Evolutionary conservation across 35 echinoderm and acorn worm genomes (phyloP).

Genomic region (Patiria miniata): DNA sequence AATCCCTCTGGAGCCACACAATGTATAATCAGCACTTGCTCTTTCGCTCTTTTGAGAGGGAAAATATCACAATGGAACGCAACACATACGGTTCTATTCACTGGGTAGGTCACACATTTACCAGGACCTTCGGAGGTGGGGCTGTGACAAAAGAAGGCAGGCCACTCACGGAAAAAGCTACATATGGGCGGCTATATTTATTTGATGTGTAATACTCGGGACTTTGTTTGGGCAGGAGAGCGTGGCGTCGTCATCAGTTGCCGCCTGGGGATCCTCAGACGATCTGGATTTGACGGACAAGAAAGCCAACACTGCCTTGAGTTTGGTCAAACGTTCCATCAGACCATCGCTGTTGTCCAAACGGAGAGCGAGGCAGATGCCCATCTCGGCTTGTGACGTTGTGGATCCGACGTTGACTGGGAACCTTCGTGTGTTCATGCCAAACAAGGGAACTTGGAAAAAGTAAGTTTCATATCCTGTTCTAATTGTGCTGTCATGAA

Average conservation of each 20-base stretch:
- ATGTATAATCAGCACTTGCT: too few species aligned
- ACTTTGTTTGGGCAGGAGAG: not conserved
- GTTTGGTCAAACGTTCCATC: not conserved
- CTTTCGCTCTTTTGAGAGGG: too few species aligned
- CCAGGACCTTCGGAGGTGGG: too few species aligned
- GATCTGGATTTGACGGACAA: conserved; percentile 8
- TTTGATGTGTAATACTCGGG: too few species aligned
- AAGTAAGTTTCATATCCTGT: not conserved
- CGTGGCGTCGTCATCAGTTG: not conserved
- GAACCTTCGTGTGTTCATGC: not conserved
- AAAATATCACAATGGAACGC: too few species aligned
- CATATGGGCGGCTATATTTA: too few species aligned
- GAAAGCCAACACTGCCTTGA: not conserved
- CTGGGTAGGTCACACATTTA: too few species aligned
- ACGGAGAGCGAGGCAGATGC: not conserved
- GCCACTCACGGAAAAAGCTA: too few species aligned
- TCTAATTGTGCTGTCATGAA: too few species aligned
- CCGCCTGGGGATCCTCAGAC: not conserved
- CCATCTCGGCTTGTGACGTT: not conserved
- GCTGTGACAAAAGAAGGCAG: too few species aligned
- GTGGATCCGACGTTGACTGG: not conserved
- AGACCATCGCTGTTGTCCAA: not conserved
- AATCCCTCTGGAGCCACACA: too few species aligned
- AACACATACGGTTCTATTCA: too few species aligned
- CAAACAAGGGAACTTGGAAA: conserved; percentile 11